phyloP scores from a whole-genome alignment of 2,888 invertebrate species.

The Pristionchus exspectatus region DNA sequence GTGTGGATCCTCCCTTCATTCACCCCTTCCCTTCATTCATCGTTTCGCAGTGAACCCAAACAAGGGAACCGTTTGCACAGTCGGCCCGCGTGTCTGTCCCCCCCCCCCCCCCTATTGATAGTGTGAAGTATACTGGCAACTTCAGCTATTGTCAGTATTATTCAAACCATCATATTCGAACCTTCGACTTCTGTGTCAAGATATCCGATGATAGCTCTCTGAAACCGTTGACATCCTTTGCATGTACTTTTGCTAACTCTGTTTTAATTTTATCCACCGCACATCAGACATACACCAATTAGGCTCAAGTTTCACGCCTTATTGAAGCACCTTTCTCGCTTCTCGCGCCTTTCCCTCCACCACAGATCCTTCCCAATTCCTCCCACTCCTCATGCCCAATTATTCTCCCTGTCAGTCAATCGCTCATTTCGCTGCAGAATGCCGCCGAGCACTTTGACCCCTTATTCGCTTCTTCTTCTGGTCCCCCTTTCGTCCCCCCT shows the following conservation, averaged over 20 bases:
- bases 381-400: not conserved
- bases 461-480: not conserved
- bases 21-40: constrained; percentile 3
- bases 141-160: not conserved
- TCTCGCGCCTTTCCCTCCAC: not conserved
- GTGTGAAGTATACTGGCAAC: not conserved
- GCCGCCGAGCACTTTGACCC: not conserved
- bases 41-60: not conserved
- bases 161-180: no score
- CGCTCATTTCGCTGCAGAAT: not conserved
- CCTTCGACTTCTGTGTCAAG: no score
- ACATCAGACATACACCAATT: not conserved
- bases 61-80: not conserved
- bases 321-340: not conserved
- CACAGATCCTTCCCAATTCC: not conserved
- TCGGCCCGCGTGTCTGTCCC: not conserved
- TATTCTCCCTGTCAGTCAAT: not conserved
- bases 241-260: not conserved
- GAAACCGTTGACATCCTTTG: no score
- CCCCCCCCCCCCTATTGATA: not conserved
- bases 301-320: not conserved
- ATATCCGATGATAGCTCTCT: no score
- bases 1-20: not conserved
- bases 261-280: not conserved
- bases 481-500: not conserved